These are phyloP conservation scores for Caenorhabditis latens DNA, from an alignment of 1,140 invertebrate species.

Conservation along the genomic window DNA sequence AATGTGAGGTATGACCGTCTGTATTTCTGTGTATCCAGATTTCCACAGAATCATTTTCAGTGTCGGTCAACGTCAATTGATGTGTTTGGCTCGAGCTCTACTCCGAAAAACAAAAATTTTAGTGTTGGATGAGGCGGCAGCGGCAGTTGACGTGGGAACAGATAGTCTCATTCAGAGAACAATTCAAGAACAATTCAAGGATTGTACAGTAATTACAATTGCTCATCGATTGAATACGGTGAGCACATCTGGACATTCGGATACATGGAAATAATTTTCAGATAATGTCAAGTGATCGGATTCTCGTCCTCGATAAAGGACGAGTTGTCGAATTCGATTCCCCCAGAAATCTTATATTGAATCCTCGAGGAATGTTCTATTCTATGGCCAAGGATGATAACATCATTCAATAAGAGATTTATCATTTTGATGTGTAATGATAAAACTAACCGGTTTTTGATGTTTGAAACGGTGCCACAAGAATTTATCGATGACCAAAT, in stretches of 20 bases:
- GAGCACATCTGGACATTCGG: neutral
- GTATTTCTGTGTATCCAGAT: neutral
- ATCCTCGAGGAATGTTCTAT: slow-evolving; percentile 84
- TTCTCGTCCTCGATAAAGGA: slow-evolving; percentile 84
- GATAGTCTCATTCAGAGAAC: slow-evolving; percentile 68
- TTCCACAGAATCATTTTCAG: slow-evolving; percentile 42
- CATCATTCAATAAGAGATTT: no score
- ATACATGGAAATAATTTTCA: neutral
- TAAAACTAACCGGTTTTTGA: no score
- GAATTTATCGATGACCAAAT: no score
- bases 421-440: no score
- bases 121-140: slow-evolving; percentile 78
- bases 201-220: slow-evolving; percentile 82
- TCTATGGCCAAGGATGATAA: slow-evolving; percentile 81
- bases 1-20: slow-evolving; percentile 77
- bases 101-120: slow-evolving; percentile 78
- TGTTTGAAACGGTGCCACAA: no score
- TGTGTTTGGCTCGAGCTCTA: slow-evolving; percentile 80
- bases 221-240: slow-evolving; percentile 86
- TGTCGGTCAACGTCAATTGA: slow-evolving; percentile 81
- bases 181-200: slow-evolving; percentile 74
- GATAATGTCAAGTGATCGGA: slow-evolving; percentile 17
- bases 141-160: slow-evolving; percentile 61
- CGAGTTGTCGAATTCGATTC: slow-evolving; percentile 86
- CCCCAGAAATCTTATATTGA: slow-evolving; percentile 83